Conservation (phyloP, 1,140 invertebrate species). For the Pygmarrhopalites habei region DNA sequence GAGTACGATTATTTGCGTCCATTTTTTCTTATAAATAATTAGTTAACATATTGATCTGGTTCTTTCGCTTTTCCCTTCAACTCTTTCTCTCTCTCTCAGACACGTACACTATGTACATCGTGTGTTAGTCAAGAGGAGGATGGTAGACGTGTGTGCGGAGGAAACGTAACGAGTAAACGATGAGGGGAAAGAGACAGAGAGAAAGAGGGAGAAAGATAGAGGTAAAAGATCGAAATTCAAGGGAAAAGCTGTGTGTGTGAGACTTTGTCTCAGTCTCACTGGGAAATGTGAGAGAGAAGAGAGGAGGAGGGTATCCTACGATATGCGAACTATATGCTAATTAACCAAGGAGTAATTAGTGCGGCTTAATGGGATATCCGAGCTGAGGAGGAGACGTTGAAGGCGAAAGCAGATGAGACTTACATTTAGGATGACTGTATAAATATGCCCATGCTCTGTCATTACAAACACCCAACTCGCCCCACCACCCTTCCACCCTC, state of each 20-base stretch:
- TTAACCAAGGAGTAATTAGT: conserved; percentile 38
- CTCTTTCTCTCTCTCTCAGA: too few species aligned
- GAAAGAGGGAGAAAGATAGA: background rate
- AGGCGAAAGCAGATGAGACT: conserved; percentile 32
- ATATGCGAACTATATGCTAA: conserved; percentile 30
- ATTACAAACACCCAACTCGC: conserved; percentile 12
- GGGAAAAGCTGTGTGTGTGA: background rate
- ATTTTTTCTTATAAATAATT: too few species aligned
- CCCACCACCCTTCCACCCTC: background rate
- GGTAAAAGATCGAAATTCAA: background rate
- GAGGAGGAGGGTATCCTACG: background rate
- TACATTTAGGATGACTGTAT: background rate
- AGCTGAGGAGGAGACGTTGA: conserved; percentile 13
- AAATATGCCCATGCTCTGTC: conserved; percentile 19
- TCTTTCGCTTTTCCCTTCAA: too few species aligned
- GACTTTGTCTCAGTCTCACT: background rate
- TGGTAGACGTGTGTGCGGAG: too few species aligned
- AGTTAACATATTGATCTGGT: too few species aligned
- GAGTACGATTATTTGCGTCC: too few species aligned
- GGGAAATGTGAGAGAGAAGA: background rate
- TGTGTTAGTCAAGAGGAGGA: too few species aligned
- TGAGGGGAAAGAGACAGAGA: background rate
- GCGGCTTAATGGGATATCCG: conserved; percentile 38
- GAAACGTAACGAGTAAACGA: too few species aligned
- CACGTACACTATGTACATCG: too few species aligned